phyloP scores from a whole-genome alignment of 1,140 invertebrate species.

The Andrena cerasifolii region DNA sequence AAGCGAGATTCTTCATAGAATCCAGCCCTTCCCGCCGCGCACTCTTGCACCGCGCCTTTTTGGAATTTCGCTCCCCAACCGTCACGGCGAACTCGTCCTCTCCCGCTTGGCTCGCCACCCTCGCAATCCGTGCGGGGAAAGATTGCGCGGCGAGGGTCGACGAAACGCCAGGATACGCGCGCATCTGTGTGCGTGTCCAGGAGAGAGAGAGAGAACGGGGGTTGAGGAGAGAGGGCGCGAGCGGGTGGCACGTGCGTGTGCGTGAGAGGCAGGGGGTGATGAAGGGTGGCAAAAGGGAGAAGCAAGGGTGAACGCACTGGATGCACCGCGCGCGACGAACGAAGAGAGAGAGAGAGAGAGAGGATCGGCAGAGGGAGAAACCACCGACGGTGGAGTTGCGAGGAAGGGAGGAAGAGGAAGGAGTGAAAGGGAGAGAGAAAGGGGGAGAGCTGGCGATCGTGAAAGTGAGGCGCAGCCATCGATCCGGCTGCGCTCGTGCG shows the following conservation, averaged over 20 bases:
- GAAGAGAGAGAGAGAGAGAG: too few species aligned
- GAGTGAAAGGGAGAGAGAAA: slow-evolving; percentile 4
- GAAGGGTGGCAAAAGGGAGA: slow-evolving; percentile 18
- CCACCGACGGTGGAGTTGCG: slow-evolving; percentile 25
- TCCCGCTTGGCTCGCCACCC: neutral
- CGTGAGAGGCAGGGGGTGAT: neutral
- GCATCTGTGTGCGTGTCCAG: neutral
- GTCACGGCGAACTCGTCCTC: neutral
- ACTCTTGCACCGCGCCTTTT: neutral
- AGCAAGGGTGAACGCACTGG: slow-evolving; percentile 69
- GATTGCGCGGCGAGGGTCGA: slow-evolving; percentile 27
- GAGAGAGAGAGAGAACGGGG: neutral
- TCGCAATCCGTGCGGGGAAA: slow-evolving; percentile 14
- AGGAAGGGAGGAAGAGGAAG: slow-evolving; percentile 40
- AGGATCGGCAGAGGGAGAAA: neutral
- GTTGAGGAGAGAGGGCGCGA: neutral
- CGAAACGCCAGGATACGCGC: neutral
- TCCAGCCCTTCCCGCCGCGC: too few species aligned
- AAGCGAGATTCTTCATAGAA: too few species aligned
- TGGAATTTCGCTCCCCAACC: neutral
- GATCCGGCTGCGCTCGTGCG: slow-evolving; percentile 62
- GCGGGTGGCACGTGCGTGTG: slow-evolving; percentile 13
- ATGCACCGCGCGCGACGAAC: slow-evolving; percentile 32
- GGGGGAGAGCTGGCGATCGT: slow-evolving; percentile 52
- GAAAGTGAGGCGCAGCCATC: slow-evolving; percentile 68